Evolutionary conservation across 2,113 vertebrate genomes (phyloP).

Genomic region (Proterorhinus semilunaris): DNA sequence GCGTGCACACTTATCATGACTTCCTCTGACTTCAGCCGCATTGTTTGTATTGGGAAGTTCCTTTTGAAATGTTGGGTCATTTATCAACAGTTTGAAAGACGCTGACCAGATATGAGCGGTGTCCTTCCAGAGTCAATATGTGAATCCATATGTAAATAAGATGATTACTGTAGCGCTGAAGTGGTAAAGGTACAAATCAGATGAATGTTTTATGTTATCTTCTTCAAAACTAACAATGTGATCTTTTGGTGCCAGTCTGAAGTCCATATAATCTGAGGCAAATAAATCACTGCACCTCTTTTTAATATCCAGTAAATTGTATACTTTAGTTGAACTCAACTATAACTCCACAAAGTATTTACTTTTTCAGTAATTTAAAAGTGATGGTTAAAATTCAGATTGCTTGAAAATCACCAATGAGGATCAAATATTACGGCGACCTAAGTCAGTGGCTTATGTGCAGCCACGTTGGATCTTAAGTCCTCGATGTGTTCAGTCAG

Average conservation of each 20-base stretch:
- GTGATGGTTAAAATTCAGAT: background rate
- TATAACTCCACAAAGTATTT: no score
- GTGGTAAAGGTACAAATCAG: no score
- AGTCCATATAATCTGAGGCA: no score
- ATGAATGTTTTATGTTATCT: no score
- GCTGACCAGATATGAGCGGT: slow-evolving; percentile 8
- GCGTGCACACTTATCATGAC: slow-evolving; percentile 59
- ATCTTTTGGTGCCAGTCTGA: no score
- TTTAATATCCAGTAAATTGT: no score
- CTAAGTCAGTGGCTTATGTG: slow-evolving; percentile 52
- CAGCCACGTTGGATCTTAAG: slow-evolving; percentile 50
- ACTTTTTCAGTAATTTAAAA: background rate
- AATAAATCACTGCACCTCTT: no score
- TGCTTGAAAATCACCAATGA: background rate
- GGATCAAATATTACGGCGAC: background rate
- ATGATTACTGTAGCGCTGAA: background rate
- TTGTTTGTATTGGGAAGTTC: slow-evolving; percentile 40
- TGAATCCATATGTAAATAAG: background rate
- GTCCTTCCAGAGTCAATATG: background rate
- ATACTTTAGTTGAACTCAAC: no score
- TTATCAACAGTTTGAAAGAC: background rate
- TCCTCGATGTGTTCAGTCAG: slow-evolving; percentile 61
- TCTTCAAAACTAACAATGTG: no score
- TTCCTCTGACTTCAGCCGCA: slow-evolving; percentile 43
- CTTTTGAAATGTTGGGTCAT: slow-evolving; percentile 10